Evolutionary conservation across 2,797 vertebrate species (phyloP).

Genomic region (Melanogrammus aeglefinus): DNA sequence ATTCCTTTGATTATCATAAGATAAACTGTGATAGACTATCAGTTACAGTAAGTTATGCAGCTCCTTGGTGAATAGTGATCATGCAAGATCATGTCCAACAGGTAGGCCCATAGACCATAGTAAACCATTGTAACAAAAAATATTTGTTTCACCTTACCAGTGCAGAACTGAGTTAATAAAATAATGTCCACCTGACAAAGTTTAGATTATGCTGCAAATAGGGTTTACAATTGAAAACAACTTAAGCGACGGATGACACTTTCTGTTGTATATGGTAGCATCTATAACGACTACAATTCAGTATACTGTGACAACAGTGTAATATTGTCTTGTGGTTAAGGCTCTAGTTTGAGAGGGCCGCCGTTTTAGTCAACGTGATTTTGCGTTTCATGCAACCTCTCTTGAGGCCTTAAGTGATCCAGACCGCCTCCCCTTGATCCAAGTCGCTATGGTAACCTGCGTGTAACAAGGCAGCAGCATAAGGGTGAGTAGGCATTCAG

Average conservation of each 20-base stretch:
- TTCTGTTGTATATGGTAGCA: not conserved
- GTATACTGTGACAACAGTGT: not conserved
- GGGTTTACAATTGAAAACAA: not conserved
- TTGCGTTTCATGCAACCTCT: constrained; percentile 9
- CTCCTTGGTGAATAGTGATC: constrained; percentile 25
- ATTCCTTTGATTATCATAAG: constrained; percentile 40
- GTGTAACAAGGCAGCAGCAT: constrained; percentile 36
- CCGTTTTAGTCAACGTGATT: constrained; percentile 4
- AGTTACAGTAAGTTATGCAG: constrained; percentile 28
- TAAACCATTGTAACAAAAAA: constrained; percentile 5
- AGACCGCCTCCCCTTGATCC: constrained; percentile 16
- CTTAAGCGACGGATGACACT: not conserved
- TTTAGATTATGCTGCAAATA: not conserved
- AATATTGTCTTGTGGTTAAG: constrained; percentile 14
- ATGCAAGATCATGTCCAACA: constrained; percentile 17
- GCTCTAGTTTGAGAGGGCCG: constrained; percentile 26
- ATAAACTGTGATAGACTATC: constrained; percentile 32
- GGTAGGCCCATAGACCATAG: constrained; percentile 6
- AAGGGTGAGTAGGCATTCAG: constrained; percentile 41
- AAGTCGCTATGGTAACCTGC: constrained; percentile 42
- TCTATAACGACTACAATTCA: constrained; percentile 10
- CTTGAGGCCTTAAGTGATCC: not conserved
- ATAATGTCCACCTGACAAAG: not conserved
- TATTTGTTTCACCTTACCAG: not conserved
- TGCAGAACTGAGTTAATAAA: not conserved